Evolutionary conservation across 1,140 invertebrate species (phyloP).

Genomic region (Drosophila biarmipes): DNA sequence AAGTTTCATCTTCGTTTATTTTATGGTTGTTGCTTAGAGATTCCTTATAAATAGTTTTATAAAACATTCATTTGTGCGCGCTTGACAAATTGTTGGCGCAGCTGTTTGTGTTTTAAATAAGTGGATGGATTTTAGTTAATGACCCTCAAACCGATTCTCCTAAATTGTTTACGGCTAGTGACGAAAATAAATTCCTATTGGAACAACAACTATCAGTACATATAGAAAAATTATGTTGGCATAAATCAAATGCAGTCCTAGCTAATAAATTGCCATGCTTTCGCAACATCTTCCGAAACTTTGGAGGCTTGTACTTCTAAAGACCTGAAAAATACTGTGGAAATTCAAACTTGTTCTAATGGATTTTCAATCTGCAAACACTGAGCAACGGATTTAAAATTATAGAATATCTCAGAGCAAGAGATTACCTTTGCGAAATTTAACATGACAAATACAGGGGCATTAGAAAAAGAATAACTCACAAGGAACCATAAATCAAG

Average conservation of each 20-base stretch:
- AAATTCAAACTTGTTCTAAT: no score
- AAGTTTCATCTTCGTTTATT: constrained; percentile 29
- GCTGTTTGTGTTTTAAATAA: constrained; percentile 77
- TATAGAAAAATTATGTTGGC: constrained; percentile 30
- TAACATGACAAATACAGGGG: constrained; percentile 53
- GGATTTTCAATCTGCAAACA: neutral
- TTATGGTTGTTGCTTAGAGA: constrained; percentile 35
- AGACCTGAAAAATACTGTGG: constrained; percentile 2
- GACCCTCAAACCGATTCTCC: constrained; percentile 75
- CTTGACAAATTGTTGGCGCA: constrained; percentile 79
- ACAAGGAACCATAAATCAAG: constrained; percentile 60
- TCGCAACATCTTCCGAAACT: constrained; percentile 17
- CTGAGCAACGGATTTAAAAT: neutral
- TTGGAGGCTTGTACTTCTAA: neutral
- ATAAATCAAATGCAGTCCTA: constrained; percentile 42
- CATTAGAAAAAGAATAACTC: constrained; percentile 41
- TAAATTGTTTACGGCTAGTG: constrained; percentile 74
- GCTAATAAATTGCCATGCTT: constrained; percentile 47
- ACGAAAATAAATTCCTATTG: constrained; percentile 59
- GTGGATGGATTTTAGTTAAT: constrained; percentile 75
- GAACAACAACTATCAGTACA: constrained; percentile 12
- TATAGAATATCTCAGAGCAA: neutral
- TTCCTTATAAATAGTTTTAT: constrained; percentile 19
- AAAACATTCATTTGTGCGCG: constrained; percentile 8
- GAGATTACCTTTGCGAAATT: constrained; percentile 28